These are phyloP conservation scores for Oophaga sylvatica DNA, from an alignment of 2,797 vertebrate species.

Conservation along the genomic window DNA sequence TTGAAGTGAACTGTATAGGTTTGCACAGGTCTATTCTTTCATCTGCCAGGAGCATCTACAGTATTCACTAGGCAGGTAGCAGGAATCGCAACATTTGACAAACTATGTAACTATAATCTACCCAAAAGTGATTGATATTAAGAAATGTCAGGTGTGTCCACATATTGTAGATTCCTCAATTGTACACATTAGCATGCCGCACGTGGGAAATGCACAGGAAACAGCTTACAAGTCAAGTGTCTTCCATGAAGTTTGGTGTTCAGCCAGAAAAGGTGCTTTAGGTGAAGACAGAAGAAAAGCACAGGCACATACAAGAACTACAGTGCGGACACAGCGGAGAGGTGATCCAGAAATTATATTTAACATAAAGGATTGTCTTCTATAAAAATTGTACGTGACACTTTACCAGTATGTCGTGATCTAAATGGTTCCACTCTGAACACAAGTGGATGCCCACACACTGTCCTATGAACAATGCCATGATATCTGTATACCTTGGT, in stretches of 20 bases:
- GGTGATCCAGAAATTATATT: conserved; percentile 54
- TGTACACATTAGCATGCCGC: conserved; percentile 32
- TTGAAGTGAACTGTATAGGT: neutral
- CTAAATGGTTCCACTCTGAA: neutral
- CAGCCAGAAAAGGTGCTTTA: conserved; percentile 24
- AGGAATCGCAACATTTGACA: conserved; percentile 11
- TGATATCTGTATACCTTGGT: neutral
- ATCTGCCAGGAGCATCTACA: neutral
- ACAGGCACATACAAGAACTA: conserved; percentile 67
- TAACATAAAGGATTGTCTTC: conserved; percentile 17
- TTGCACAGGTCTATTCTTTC: neutral
- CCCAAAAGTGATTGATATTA: conserved; percentile 7
- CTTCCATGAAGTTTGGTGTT: neutral
- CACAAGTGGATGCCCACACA: neutral
- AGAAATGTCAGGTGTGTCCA: neutral
- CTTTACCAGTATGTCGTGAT: neutral
- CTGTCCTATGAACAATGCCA: too few relatives aligned
- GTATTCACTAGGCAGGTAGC: neutral
- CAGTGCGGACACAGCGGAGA: conserved; percentile 54
- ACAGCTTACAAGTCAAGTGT: neutral
- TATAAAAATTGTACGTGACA: neutral
- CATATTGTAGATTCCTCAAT: conserved; percentile 20
- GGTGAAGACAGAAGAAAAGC: conserved; percentile 63
- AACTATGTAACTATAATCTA: conserved; percentile 6
- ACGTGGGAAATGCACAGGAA: conserved; percentile 22